A percentile compares a stretch with the other conserved stretches of the same genome.
These are phyloP conservation scores for Lochmaea capreae DNA, from an alignment of 2,888 invertebrate genomes.

Conservation along the genomic window DNA sequence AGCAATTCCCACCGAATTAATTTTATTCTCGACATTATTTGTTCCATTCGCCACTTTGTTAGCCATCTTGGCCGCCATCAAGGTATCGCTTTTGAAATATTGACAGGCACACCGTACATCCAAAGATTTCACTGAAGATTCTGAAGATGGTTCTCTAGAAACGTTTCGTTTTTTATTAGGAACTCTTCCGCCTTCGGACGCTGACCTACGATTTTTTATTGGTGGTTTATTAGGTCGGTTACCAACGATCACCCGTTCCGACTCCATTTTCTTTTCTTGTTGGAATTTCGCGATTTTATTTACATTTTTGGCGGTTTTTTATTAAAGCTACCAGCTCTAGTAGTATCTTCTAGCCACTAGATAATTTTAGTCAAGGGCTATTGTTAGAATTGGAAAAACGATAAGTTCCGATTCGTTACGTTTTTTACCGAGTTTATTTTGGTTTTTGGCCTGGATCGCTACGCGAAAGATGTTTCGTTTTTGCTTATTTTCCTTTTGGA, in stretches of 20 bases:
- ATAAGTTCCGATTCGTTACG: constrained; percentile 54
- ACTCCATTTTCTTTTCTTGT: constrained; percentile 38
- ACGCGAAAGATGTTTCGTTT: constrained; percentile 33
- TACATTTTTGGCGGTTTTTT: constrained; percentile 46
- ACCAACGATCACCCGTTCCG: constrained; percentile 27
- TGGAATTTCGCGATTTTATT: constrained; percentile 28
- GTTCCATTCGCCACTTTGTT: constrained; percentile 59
- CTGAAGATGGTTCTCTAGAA: constrained; percentile 78
- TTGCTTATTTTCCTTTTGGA: constrained; percentile 8
- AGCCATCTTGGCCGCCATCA: constrained; percentile 69
- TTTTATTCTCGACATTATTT: constrained; percentile 31
- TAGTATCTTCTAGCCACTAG: constrained; percentile 60
- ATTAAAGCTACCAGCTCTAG: constrained; percentile 49
- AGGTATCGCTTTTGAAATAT: constrained; percentile 83
- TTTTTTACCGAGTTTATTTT: constrained; percentile 50
- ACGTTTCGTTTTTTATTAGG: constrained; percentile 73
- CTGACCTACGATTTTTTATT: constrained; percentile 68
- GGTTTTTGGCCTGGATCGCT: constrained; percentile 45
- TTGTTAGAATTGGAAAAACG: constrained; percentile 55
- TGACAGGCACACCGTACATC: constrained; percentile 90
- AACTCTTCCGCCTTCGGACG: constrained; percentile 75
- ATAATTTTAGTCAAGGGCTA: constrained; percentile 60
- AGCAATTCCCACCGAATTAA: constrained; percentile 63
- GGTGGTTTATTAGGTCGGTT: neutral
- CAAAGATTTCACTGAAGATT: constrained; percentile 72